phyloP scores from a whole-genome alignment of 1,140 invertebrate genomes.

The Philotrypesis tridentata region DNA sequence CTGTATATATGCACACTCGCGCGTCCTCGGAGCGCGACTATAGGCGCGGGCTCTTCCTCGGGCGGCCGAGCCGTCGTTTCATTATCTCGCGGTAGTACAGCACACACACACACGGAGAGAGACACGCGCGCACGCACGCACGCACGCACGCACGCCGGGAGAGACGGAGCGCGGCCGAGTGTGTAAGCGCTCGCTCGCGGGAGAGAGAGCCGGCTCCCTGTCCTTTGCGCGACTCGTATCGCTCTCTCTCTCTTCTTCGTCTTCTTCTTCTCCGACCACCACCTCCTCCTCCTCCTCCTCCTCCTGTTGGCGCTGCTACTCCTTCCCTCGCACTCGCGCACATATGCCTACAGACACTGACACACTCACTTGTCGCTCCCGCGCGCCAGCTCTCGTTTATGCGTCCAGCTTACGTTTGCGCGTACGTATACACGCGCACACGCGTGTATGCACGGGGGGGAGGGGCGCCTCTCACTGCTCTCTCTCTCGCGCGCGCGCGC shows the following conservation, averaged over 20 bases:
- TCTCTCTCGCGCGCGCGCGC: neutral
- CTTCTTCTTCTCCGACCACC: too few relatives aligned
- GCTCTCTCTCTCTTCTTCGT: neutral
- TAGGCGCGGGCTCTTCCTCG: neutral
- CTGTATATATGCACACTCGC: neutral
- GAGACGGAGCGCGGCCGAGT: neutral
- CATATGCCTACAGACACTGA: neutral
- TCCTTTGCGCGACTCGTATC: neutral
- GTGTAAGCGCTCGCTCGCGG: neutral
- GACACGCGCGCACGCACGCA: neutral
- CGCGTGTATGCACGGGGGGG: too few relatives aligned
- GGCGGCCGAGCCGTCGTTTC: too few relatives aligned
- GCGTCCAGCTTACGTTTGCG: too few relatives aligned
- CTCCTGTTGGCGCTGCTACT: neutral
- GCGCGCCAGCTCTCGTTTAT: neutral
- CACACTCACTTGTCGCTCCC: neutral
- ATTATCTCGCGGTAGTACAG: neutral
- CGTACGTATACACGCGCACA: too few relatives aligned
- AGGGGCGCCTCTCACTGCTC: neutral
- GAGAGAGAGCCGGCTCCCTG: neutral
- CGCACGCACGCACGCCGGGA: neutral
- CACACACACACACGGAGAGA: neutral
- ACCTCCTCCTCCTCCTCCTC: neutral
- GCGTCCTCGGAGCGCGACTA: slow-evolving; percentile 45
- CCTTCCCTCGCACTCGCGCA: neutral